Base-by-base conservation (phyloP, 2,888 invertebrate species). In the Lasiommata megera region DNA sequence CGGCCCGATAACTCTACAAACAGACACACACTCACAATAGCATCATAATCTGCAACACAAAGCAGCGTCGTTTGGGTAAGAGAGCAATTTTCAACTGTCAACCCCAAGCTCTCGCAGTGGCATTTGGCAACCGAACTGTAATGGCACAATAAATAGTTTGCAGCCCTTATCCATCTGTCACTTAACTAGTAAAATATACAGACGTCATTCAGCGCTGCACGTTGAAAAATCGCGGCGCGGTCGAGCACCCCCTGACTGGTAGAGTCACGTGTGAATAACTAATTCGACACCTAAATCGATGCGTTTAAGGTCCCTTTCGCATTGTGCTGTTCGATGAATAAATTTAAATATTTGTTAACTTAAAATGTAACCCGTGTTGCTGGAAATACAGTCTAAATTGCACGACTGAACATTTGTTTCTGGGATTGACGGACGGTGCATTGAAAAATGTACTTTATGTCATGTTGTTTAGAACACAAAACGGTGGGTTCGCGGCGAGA, bases 361-460 rank as follows among this genome's bases (percentile, higher is more conserved):
- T 88, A 88, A 90, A 90, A 90, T 90, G 90, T 89, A 84, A 89
- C 90, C 81, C 89, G 87, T 90, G 90, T 88, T 77, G 77, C 82
- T 87, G 89, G 89, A 90, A 82, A 89, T 89, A 89, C 88, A 88
- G 89, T 88, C 85, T 80, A 88, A 89, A 89, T 89, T 90, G 90
- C 87, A 82, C 80, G 80, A 76, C 72, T 82, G 81, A 76, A 77
- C 87, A 80, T 88, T 88, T 87, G 86, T 87, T 86, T 84, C 84
- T 81, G 73, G 72, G 73, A 79, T 80, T 75, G 71, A 63, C 65
- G 48, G 34, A 43, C 38, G 44, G 54, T 23, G 54, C 48, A 61
- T 70, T 67, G 62, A 38, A 77, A 79, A 80, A 68, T 71, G 61
- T 54, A 63, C 80, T 76, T 70, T 88, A 77, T 71, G 54, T 37